phyloP scores from a whole-genome alignment of 2,113 vertebrate genomes.

The Heterocephalus glaber region DNA sequence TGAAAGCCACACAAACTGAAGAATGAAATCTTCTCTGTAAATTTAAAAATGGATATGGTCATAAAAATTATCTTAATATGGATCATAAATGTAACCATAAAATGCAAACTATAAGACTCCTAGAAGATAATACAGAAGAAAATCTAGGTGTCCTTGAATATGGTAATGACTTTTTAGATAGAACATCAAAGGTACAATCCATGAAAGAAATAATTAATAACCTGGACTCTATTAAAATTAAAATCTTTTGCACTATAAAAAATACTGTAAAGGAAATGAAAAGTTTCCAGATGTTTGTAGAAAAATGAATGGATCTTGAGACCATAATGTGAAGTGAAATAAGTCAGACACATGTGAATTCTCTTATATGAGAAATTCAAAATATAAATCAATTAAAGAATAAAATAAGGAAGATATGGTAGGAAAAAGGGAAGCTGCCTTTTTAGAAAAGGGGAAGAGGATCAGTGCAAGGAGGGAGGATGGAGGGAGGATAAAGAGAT shows the following conservation, averaged over 20 bases:
- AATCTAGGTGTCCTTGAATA: neutral
- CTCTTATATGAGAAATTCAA: neutral
- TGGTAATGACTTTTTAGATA: neutral
- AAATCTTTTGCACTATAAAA: neutral
- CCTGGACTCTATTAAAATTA: neutral
- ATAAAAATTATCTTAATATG: neutral
- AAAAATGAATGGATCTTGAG: neutral
- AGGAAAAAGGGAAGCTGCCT: neutral
- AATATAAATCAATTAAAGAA: neutral
- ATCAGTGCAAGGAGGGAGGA: neutral
- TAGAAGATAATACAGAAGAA: neutral
- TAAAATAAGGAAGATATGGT: neutral
- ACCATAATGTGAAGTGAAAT: neutral
- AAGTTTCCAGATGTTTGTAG: neutral
- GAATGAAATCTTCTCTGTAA: neutral
- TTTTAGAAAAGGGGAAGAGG: neutral
- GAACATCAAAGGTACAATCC: neutral
- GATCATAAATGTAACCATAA: neutral
- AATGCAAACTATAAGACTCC: neutral
- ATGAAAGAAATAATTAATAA: neutral
- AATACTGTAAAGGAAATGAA: neutral
- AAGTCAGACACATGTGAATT: neutral
- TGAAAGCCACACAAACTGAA: neutral
- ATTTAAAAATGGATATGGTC: neutral
- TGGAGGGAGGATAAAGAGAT: neutral